phyloP scores from a whole-genome alignment of 2,888 invertebrate species.

The Halictus ligatus region DNA sequence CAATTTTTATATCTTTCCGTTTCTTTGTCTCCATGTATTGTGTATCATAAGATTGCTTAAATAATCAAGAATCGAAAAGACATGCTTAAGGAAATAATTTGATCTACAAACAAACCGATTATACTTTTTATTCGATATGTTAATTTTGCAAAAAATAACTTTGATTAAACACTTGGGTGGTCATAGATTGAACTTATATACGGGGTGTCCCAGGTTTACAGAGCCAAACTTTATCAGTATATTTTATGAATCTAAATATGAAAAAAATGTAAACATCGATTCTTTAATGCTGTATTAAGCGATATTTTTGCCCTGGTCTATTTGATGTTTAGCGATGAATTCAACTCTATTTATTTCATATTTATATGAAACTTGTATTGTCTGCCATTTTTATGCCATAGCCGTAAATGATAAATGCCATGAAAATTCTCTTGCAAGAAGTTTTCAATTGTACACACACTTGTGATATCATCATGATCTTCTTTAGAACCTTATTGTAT shows the following conservation, averaged over 20 bases:
- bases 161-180: background rate
- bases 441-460: background rate
- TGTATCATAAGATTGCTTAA: too few species aligned
- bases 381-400: background rate
- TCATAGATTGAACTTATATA: background rate
- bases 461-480: background rate
- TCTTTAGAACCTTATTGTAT: background rate
- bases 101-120: background rate
- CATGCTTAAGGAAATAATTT: background rate
- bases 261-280: too few species aligned
- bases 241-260: too few species aligned
- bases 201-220: too few species aligned
- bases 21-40: background rate
- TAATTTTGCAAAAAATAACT: background rate
- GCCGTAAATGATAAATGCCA: background rate
- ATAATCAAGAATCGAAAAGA: too few species aligned
- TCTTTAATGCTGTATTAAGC: background rate
- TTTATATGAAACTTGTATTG: background rate
- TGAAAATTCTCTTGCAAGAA: background rate
- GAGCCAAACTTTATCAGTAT: too few species aligned
- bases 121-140: background rate
- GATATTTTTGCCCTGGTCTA: background rate
- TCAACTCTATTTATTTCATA: background rate
- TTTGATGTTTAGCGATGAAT: background rate
- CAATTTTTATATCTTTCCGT: background rate